Conservation (phyloP, 2,113 vertebrate species). For the Larimichthys crocea region DNA sequence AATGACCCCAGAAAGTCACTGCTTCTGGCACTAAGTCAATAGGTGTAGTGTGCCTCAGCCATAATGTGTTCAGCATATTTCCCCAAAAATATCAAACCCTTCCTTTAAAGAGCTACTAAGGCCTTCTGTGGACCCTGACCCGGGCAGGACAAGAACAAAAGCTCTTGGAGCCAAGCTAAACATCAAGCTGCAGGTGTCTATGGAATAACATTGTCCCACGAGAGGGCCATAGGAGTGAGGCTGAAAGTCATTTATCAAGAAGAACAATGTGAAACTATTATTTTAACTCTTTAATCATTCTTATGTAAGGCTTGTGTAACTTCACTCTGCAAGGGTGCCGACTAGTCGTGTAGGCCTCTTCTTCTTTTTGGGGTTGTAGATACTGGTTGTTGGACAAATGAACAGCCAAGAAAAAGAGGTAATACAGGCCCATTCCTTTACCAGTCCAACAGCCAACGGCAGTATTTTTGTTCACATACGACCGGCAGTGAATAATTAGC, state of each 20-base stretch:
- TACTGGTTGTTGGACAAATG: not conserved
- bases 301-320: constrained; percentile 36
- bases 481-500: not conserved
- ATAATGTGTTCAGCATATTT: too few species aligned
- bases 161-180: constrained; percentile 20
- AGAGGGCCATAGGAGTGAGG: not conserved
- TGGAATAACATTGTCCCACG: constrained; percentile 15
- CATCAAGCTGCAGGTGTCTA: constrained; percentile 26
- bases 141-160: not conserved
- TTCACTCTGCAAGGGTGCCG: not conserved
- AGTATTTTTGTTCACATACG: not conserved
- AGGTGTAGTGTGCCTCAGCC: too few species aligned
- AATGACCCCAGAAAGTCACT: too few species aligned
- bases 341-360: constrained; percentile 12
- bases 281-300: constrained; percentile 23
- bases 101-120: not conserved
- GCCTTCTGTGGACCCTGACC: not conserved
- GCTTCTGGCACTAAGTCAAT: too few species aligned
- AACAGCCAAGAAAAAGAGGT: not conserved
- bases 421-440: not conserved
- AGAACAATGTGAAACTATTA: constrained; percentile 10
- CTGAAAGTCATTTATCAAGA: constrained; percentile 34
- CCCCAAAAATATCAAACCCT: too few species aligned
- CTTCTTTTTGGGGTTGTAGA: not conserved
- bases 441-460: not conserved